Base-by-base conservation (phyloP, 2,888 invertebrate genomes). In the Caenorhabditis sp. region DNA sequence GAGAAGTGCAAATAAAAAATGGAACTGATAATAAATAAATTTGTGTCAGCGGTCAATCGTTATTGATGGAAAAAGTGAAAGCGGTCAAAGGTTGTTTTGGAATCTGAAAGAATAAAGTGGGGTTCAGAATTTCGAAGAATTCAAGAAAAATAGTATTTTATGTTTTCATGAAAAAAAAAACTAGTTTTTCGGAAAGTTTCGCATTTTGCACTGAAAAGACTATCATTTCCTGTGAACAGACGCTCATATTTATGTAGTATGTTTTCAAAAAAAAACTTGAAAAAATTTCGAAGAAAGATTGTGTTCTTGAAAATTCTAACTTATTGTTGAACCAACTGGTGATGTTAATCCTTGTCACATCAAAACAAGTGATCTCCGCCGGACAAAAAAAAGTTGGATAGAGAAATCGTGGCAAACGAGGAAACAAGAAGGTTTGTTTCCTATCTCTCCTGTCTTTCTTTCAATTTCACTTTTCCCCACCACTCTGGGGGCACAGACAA, bases 1-100 rank as follows among this genome's bases (percentile, higher is more conserved):
- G 58, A 61, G 72, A 72, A 79, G 72, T 72, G 70, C 70, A 79
- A 79, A 79, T 28, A 66, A 28, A 59, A 66, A 72, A 47, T 19
- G 35, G 73, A 72, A 72, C 56, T 79, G 72, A 79, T 72, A 79
- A 77, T 54, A 61, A 69, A 63, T 63, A 70, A 22, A 24, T 58
- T 51, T 47, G 61, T 51, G 63, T n/a, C 19, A 24, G 22, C 54
- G 51, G 64, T 51, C 77, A 54, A 19, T 22, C 38, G 44, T 38
- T 63, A 61, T 38, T 54, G 19, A 38, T 73, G 8, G 51, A 26
- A 31, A 19, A 28, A 35, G n/a, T 47, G n/a, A 7, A 16, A 38
- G 22, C 58, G 75, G 75, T 75, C 75, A 75, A 49, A 66, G 75
- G 58, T 28, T 63, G 28, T 24, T 51, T 31, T 47, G 47, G 47